A percentile compares a stretch with the other conserved stretches of the same genome.
These are phyloP conservation scores for Dolichomitus sp. DNA, from an alignment of 2,888 invertebrate genomes.

Conservation along the genomic window DNA sequence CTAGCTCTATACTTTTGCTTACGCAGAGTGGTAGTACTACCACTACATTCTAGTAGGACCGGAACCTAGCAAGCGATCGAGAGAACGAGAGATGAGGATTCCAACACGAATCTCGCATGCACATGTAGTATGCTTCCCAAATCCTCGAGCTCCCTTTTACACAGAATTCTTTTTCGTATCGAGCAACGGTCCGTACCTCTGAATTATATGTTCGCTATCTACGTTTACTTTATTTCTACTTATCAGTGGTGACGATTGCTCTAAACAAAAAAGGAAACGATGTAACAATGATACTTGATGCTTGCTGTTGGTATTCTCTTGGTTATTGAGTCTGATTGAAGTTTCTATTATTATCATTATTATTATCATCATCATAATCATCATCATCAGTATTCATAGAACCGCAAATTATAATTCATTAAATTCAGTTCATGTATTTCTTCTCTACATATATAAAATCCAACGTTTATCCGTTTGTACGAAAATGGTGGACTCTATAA, in stretches of 20 bases:
- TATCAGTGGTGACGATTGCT: slow-evolving; percentile 1
- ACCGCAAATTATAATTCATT: background rate
- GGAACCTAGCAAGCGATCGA: slow-evolving; percentile 4
- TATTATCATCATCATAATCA: background rate
- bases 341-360: background rate
- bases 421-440: background rate
- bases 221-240: background rate
- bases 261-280: background rate
- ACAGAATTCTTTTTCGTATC: background rate
- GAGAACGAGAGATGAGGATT: slow-evolving; percentile 36
- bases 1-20: slow-evolving; percentile 1
- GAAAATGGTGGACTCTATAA: too few relatives aligned
- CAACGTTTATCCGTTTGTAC: too few relatives aligned
- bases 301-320: background rate
- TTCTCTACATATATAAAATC: too few relatives aligned
- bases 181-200: slow-evolving; percentile 14
- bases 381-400: background rate
- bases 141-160: slow-evolving; percentile 3
- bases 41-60: background rate
- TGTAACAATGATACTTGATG: slow-evolving; percentile 2
- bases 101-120: slow-evolving; percentile 14
- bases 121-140: background rate
- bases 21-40: background rate
- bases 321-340: background rate
- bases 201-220: slow-evolving; percentile 7